phyloP scores from a whole-genome alignment of 2,113 vertebrate species.

The Anas platyrhynchos region DNA sequence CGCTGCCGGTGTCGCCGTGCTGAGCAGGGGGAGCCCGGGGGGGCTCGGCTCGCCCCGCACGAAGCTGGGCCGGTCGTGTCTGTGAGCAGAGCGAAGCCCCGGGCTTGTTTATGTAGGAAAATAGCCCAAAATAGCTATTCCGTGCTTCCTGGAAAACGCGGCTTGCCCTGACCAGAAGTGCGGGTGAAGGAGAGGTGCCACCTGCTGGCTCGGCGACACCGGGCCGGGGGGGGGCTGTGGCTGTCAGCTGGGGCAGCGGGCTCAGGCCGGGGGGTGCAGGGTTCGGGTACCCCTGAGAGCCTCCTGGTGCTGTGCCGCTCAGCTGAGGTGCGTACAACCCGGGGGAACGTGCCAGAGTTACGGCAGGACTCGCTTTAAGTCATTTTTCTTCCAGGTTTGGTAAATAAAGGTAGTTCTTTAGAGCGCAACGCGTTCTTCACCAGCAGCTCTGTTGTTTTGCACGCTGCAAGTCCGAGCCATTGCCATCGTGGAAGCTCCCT shows the following conservation, averaged over 20 bases:
- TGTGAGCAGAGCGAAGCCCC: not conserved
- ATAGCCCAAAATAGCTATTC: not conserved
- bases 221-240: not conserved
- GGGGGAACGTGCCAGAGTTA: not conserved
- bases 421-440: not conserved
- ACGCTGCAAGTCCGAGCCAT: slow-evolving; percentile 34
- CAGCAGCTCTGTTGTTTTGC: not conserved
- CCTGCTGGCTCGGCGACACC: not conserved
- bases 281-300: not conserved
- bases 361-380: not conserved
- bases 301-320: not conserved
- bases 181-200: slow-evolving; percentile 25
- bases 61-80: not conserved
- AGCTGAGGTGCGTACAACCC: not conserved
- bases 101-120: not conserved
- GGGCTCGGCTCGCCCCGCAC: not conserved
- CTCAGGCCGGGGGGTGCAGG: not conserved
- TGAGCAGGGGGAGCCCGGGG: not conserved
- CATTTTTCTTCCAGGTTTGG: not conserved
- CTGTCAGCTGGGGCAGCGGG: not conserved
- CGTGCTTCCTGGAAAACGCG: not conserved
- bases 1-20: not conserved
- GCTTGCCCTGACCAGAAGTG: not conserved
- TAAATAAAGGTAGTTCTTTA: slow-evolving; percentile 5
- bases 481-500: not conserved